Base-by-base conservation (phyloP, 2,797 vertebrate species). In the Acanthis flammea region DNA sequence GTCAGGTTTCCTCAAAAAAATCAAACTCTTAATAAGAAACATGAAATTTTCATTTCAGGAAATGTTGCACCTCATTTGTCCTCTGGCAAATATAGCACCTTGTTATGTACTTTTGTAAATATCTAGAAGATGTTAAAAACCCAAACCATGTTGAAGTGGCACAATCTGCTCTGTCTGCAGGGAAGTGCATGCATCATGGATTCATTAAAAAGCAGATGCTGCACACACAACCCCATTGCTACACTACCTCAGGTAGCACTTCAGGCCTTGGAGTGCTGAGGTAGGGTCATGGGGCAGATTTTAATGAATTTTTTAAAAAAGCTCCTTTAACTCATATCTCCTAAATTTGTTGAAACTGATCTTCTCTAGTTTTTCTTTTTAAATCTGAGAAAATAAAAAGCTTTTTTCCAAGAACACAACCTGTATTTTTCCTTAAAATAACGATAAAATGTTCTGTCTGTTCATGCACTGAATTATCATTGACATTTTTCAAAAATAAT, bases 131-230 rank as follows among this genome's bases (percentile, higher is more conserved):
- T 31, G 13, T 65, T 70, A 55, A 23, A 78, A 68, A 71, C 7
- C 25, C 23, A 66, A 83, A 79, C 58, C 23, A 6, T 10, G 1
- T 68, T 60, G 45, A 72, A 86, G 61, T 39, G 33, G n/a, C 23
- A 14, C 10, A 1, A 25, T 54, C 25, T 73, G 19, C 45, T 78
- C 65, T 70, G 63, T 25, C 47, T 88, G 22, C 81, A 74, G 71
- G 42, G 58, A 39, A 91, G 50, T 41, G 17, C 0, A 2, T 63
- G 54, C 44, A 66, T 42, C 37, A 19, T 2, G n/a, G 62, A 41
- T 84, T 93, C 76, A 77, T 88, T 96, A 75, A 88, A 70, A 93
- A 85, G 27, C 28, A 22, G 41, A n/a, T n/a, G 44, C 74, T 90
- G 42, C 19, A 37, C 37, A 24, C 13, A 28, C 37, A 47, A 41